Evolutionary conservation across 2,888 invertebrate genomes (phyloP).

Genomic region (Hypselothyrea guttata): DNA sequence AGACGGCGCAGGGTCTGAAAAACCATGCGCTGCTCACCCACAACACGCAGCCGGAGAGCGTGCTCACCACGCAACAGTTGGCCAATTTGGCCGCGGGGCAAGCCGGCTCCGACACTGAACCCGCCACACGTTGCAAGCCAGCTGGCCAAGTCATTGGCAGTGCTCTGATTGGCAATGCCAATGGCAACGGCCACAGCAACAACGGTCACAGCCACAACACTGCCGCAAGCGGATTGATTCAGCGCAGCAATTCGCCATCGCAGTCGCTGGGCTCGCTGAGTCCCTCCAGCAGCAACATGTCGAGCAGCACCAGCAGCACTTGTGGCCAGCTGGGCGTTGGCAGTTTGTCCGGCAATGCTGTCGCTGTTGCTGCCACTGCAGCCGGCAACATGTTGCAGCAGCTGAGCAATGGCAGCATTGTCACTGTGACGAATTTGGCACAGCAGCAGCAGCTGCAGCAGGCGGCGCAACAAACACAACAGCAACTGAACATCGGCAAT

Average conservation of each 20-base stretch:
- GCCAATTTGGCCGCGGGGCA: conserved; percentile 66
- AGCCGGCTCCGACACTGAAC: conserved; percentile 25
- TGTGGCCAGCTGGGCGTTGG: conserved; percentile 78
- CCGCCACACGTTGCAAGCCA: conserved; percentile 22
- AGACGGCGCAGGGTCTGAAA: conserved; percentile 90
- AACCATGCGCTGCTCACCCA: conserved; percentile 85
- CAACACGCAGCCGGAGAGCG: conserved; percentile 80
- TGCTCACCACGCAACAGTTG: conserved; percentile 73
- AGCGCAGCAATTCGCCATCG: conserved; percentile 81
- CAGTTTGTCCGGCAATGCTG: conserved; percentile 65
- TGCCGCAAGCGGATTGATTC: conserved; percentile 48
- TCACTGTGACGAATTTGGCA: conserved; percentile 67
- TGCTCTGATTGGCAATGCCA: conserved; percentile 21
- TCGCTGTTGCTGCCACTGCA: conserved; percentile 47
- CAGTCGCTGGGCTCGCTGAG: conserved; percentile 82
- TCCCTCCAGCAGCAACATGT: conserved; percentile 82
- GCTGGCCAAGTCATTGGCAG: conserved; percentile 14
- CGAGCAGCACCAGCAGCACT: conserved; percentile 80
- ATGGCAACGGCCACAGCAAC: conserved; percentile 21
- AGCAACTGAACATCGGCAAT: conserved; percentile 40
- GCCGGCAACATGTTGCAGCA: conserved; percentile 61
- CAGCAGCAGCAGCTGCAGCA: conserved; percentile 54
- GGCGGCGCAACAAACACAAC: conserved; percentile 25
- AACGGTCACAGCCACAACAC: conserved; percentile 34
- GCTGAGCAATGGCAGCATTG: conserved; percentile 65